A percentile compares a stretch with the other conserved stretches of the same genome.
phyloP scores from a whole-genome alignment of 2,113 vertebrate species.

The Rafetus swinhoei region DNA sequence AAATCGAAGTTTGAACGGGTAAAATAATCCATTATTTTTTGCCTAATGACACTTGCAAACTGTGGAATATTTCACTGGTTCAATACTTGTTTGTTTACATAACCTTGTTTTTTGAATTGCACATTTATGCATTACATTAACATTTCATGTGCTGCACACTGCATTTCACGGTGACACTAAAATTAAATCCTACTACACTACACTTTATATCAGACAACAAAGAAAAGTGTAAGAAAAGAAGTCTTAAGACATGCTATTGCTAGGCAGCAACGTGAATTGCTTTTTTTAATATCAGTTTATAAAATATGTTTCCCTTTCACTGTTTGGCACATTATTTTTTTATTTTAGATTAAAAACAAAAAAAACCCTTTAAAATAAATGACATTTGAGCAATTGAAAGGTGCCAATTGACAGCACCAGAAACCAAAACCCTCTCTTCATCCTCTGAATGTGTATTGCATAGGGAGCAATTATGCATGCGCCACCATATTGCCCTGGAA shows the following conservation, averaged over 20 bases:
- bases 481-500: neutral
- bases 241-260: conserved; percentile 18
- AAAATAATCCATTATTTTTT: conserved; percentile 41
- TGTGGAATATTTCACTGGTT: conserved; percentile 28
- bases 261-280: conserved; percentile 1
- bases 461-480: neutral
- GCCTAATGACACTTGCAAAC: conserved; percentile 12
- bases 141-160: conserved; percentile 65
- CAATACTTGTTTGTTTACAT: conserved; percentile 42
- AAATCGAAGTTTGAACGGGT: conserved; percentile 1
- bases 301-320: conserved; percentile 39
- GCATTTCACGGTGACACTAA: conserved; percentile 68
- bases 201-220: conserved; percentile 35
- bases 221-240: neutral
- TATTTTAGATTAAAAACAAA: conserved; percentile 31
- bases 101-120: conserved; percentile 48
- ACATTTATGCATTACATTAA: conserved; percentile 68
- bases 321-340: conserved; percentile 49
- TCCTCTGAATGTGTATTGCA: neutral
- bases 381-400: conserved; percentile 18
- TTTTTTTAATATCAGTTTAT: conserved; percentile 18
- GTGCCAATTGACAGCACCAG: neutral
- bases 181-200: conserved; percentile 66
- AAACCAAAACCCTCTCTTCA: neutral
- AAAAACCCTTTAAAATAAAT: conserved; percentile 54